phyloP scores from a whole-genome alignment of 2,113 vertebrate species.

The Ameiurus melas region DNA sequence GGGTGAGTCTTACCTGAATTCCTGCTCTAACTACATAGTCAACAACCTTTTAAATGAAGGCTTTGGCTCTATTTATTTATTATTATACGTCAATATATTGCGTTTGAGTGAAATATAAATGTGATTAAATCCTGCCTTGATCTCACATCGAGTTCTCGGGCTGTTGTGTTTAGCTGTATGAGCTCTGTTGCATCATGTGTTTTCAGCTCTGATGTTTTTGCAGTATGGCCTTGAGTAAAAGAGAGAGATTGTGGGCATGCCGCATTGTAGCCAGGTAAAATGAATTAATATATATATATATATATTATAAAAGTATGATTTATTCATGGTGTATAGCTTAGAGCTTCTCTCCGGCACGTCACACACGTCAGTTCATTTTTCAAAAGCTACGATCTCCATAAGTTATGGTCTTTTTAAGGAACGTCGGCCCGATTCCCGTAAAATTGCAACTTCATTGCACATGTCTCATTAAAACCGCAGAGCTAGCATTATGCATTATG shows the following conservation, averaged over 20 bases:
- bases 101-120: not conserved
- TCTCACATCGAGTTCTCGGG: not conserved
- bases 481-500: not conserved
- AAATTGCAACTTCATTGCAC: not conserved
- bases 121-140: not conserved
- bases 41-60: not conserved
- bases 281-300: not conserved
- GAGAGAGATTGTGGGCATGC: not conserved
- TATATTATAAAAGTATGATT: slow-evolving; percentile 4
- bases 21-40: not conserved
- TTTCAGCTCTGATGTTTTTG: slow-evolving; percentile 31
- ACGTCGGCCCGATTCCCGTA: not conserved
- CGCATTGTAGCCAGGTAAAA: not conserved
- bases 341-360: not conserved
- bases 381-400: not conserved
- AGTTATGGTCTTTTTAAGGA: not conserved
- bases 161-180: slow-evolving; percentile 5
- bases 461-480: not conserved
- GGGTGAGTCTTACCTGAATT: not conserved
- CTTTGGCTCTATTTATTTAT: not conserved
- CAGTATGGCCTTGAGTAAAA: slow-evolving; percentile 1
- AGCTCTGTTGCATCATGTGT: slow-evolving; percentile 27
- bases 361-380: not conserved
- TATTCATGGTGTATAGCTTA: not conserved
- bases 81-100: not conserved